phyloP scores from a whole-genome alignment of 1,140 invertebrate genomes.

The Cryptotermes secundus region DNA sequence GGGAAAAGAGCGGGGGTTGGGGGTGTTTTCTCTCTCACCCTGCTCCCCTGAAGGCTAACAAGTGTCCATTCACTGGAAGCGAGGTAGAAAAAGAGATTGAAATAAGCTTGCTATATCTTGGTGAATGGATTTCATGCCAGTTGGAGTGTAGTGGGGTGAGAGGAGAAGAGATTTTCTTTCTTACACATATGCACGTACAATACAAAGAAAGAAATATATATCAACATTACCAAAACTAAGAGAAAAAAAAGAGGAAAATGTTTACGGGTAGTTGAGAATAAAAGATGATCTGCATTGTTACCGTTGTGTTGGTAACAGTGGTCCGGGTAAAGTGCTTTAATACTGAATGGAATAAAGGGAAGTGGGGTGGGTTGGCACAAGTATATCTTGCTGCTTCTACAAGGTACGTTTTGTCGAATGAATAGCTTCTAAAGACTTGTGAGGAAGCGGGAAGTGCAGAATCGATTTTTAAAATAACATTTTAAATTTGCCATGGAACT shows the following conservation, averaged over 20 bases:
- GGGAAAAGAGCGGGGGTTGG: background rate
- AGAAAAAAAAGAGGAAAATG: background rate
- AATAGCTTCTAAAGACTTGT: too few species aligned
- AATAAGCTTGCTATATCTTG: conserved; percentile 29
- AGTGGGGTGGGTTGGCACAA: background rate
- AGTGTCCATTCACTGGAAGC: conserved; percentile 30
- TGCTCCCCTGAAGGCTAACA: conserved; percentile 23
- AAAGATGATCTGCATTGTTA: conserved; percentile 9
- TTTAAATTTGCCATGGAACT: too few species aligned
- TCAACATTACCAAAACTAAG: background rate
- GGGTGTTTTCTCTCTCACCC: conserved; percentile 6
- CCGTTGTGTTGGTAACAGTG: background rate
- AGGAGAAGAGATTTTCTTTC: background rate
- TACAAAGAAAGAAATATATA: conserved; percentile 6
- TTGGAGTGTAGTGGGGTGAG: conserved; percentile 27
- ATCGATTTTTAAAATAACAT: too few species aligned
- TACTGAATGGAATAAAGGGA: background rate
- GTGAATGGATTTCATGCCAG: conserved; percentile 30
- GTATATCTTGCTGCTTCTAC: too few species aligned
- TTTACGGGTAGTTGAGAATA: conserved; percentile 26
- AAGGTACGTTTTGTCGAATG: too few species aligned
- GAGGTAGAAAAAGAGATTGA: conserved; percentile 30
- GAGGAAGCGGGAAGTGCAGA: too few species aligned
- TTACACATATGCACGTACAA: background rate
- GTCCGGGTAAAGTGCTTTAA: background rate